phyloP scores from a whole-genome alignment of 2,888 invertebrate genomes.

The Mesorhabditis spiculigera region DNA sequence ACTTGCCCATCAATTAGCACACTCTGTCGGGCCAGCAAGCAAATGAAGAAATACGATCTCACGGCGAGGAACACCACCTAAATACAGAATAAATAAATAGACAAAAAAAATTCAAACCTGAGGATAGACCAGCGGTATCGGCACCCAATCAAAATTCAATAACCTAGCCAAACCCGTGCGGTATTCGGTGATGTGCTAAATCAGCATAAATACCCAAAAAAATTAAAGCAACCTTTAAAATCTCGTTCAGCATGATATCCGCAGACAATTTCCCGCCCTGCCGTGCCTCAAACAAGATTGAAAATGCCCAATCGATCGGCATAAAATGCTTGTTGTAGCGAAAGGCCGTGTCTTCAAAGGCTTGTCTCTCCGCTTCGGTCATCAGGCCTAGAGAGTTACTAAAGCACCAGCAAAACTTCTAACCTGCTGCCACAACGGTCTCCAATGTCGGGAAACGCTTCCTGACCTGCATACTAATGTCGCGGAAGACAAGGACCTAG shows the following conservation, averaged over 20 bases:
- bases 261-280: conserved; percentile 33
- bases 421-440: conserved; percentile 32
- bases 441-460: conserved; percentile 35
- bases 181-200: conserved; percentile 32
- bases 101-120: conserved; percentile 26
- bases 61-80: conserved; percentile 55
- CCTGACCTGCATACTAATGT: conserved; percentile 36
- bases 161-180: conserved; percentile 36
- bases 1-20: conserved; percentile 39
- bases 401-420: not conserved
- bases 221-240: conserved; percentile 25
- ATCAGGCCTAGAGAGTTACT: conserved; percentile 24
- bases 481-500: conserved; percentile 34
- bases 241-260: conserved; percentile 41
- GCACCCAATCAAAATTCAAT: conserved; percentile 48
- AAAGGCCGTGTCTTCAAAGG: conserved; percentile 20
- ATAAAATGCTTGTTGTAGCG: conserved; percentile 36
- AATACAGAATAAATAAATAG: conserved; percentile 13
- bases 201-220: not conserved
- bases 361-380: conserved; percentile 27
- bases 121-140: conserved; percentile 51
- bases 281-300: conserved; percentile 34
- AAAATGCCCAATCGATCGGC: conserved; percentile 40
- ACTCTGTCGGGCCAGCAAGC: conserved; percentile 49
- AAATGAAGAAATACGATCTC: conserved; percentile 50